Percentiles rank a stretch among this genome's conserved stretches.
These are phyloP conservation scores for Pelvicachromis taeniatus DNA, from an alignment of 2,113 vertebrate species.

Conservation along the genomic window DNA sequence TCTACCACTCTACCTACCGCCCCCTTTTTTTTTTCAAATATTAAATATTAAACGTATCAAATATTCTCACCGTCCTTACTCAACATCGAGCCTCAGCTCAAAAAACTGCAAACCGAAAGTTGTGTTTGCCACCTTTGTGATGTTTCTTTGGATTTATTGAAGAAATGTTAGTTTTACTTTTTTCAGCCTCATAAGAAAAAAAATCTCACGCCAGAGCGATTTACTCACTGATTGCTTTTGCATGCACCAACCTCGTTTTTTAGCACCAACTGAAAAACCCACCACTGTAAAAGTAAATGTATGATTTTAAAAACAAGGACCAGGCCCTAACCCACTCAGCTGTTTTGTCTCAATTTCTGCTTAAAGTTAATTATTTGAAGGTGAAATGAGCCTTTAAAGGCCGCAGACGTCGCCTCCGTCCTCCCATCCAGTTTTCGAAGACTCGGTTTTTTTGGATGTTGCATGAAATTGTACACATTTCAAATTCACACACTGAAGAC, in stretches of 20 bases:
- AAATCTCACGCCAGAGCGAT: no score
- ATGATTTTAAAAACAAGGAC: neutral
- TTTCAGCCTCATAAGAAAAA: no score
- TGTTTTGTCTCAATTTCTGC: neutral
- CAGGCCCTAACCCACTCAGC: neutral
- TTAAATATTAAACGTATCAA: no score
- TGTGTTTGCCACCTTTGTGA: neutral
- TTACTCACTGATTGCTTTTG: no score
- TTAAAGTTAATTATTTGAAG: neutral
- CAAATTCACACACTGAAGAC: neutral
- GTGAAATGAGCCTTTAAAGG: neutral
- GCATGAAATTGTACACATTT: neutral
- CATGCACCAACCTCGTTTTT: no score
- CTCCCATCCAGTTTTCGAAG: no score
- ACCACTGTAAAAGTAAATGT: neutral
- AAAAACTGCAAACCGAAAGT: neutral
- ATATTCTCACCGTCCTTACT: neutral
- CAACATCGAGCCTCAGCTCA: accelerated
- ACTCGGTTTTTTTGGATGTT: neutral
- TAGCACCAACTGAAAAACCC: neutral
- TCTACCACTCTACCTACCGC: no score
- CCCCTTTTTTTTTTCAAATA: no score
- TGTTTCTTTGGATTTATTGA: no score
- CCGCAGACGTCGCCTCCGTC: neutral
- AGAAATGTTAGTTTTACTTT: no score